Percentiles rank a stretch among this genome's conserved stretches.
Evolutionary conservation across 2,113 vertebrate genomes (phyloP).

Genomic region (Chrysochloris asiatica): DNA sequence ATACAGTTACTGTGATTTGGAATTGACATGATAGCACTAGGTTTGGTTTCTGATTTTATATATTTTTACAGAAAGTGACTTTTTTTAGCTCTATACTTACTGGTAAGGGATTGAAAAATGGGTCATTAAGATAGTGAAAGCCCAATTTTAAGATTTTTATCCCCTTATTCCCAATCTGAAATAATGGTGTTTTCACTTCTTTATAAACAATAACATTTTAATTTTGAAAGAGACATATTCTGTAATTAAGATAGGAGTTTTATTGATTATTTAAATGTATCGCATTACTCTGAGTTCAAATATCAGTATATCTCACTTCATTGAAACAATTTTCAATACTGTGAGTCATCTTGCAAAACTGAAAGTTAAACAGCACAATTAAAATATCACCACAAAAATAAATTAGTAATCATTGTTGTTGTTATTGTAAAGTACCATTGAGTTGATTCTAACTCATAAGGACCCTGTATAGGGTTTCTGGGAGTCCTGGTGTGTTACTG

Average conservation of each 20-base stretch:
- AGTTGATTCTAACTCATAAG: too few species aligned
- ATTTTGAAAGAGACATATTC: not conserved
- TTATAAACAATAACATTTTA: not conserved
- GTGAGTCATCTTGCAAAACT: not conserved
- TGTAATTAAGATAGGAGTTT: not conserved
- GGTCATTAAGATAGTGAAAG: not conserved
- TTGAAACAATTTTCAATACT: not conserved
- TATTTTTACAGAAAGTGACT: not conserved
- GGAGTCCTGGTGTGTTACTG: too few species aligned
- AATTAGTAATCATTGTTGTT: too few species aligned
- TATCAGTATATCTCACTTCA: not conserved
- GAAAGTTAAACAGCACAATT: not conserved
- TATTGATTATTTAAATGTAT: not conserved
- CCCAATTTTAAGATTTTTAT: not conserved
- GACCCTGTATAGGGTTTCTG: too few species aligned
- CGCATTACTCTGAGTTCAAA: not conserved
- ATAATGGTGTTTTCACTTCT: not conserved
- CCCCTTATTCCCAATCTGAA: not conserved
- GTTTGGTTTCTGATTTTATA: too few species aligned
- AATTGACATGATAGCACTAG: too few species aligned
- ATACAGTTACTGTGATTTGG: too few species aligned
- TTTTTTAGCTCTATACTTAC: not conserved
- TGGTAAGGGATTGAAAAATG: not conserved
- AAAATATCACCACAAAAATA: not conserved
- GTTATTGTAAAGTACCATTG: too few species aligned